Evolutionary conservation across 2,113 vertebrate genomes (phyloP).

Genomic region (Delphinus delphis): DNA sequence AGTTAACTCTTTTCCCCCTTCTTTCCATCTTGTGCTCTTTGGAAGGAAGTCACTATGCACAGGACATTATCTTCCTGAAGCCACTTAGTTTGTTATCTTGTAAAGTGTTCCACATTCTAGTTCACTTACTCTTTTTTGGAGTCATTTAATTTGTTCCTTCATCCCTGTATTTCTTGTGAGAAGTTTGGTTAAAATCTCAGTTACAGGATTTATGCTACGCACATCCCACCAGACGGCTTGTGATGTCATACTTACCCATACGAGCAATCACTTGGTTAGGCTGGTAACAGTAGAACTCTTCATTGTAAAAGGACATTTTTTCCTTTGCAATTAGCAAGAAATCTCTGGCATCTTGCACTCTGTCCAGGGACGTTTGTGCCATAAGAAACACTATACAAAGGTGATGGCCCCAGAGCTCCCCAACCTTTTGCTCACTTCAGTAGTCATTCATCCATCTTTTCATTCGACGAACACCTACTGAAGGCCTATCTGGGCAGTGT

Average conservation of each 20-base stretch:
- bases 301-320: not conserved
- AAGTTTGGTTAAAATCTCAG: not conserved
- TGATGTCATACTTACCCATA: not conserved
- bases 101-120: not conserved
- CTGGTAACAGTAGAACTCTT: not conserved
- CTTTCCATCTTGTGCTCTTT: not conserved
- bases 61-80: not conserved
- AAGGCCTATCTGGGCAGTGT: not conserved
- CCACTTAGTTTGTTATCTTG: not conserved
- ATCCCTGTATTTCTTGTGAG: not conserved
- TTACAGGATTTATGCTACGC: not conserved
- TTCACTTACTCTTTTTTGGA: not conserved
- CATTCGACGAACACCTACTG: not conserved
- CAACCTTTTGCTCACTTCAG: not conserved
- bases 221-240: not conserved
- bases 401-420: not conserved
- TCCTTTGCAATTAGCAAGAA: not conserved
- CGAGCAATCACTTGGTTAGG: not conserved
- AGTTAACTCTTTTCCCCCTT: not conserved
- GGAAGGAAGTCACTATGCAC: not conserved
- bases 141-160: too few species aligned
- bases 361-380: not conserved
- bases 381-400: not conserved
- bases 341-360: not conserved
- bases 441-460: not conserved